These are phyloP conservation scores for Oryzias sinensis DNA, from an alignment of 2,797 vertebrate genomes.

Conservation along the genomic window DNA sequence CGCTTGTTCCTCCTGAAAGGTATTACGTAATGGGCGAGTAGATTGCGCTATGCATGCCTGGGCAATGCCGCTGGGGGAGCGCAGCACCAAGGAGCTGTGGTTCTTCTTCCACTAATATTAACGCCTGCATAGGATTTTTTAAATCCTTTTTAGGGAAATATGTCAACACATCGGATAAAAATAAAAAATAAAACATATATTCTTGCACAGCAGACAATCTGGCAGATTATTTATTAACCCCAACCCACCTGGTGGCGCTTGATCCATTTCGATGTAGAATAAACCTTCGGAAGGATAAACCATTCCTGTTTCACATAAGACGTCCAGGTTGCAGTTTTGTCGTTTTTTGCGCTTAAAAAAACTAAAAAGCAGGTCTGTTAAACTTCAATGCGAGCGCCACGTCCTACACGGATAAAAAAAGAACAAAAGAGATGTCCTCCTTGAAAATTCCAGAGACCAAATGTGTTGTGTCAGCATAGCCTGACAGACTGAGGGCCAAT, in stretches of 20 bases:
- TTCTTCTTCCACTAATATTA: no score
- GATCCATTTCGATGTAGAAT: slow-evolving; percentile 99
- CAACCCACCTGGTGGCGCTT: slow-evolving; percentile 86
- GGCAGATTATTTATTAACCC: slow-evolving; percentile 57
- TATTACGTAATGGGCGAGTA: slow-evolving; percentile 79
- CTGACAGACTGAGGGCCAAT: slow-evolving; percentile 3
- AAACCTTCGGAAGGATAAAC: slow-evolving; percentile 93
- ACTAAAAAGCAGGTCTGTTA: slow-evolving; percentile 7
- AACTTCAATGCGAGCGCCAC: slow-evolving; percentile 42
- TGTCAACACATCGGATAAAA: no score
- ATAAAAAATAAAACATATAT: not conserved
- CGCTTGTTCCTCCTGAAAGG: slow-evolving; percentile 63
- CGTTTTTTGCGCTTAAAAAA: slow-evolving; percentile 18
- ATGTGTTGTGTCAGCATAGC: slow-evolving; percentile 25
- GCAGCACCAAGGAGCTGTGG: slow-evolving; percentile 36
- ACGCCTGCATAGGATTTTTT: slow-evolving; percentile 16
- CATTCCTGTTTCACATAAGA: slow-evolving; percentile 85
- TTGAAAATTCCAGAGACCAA: slow-evolving; percentile 34
- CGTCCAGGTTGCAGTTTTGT: slow-evolving; percentile 50
- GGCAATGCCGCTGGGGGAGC: slow-evolving; percentile 68
- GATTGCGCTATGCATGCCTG: slow-evolving; percentile 76
- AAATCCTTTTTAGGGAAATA: no score
- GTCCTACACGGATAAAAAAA: slow-evolving; percentile 37
- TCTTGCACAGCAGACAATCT: slow-evolving; percentile 50
- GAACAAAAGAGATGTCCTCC: slow-evolving; percentile 24